A percentile compares a stretch with the other conserved stretches of the same genome.
Evolutionary conservation across 2,113 vertebrate genomes (phyloP).

Genomic region (Crotalus helleri): DNA sequence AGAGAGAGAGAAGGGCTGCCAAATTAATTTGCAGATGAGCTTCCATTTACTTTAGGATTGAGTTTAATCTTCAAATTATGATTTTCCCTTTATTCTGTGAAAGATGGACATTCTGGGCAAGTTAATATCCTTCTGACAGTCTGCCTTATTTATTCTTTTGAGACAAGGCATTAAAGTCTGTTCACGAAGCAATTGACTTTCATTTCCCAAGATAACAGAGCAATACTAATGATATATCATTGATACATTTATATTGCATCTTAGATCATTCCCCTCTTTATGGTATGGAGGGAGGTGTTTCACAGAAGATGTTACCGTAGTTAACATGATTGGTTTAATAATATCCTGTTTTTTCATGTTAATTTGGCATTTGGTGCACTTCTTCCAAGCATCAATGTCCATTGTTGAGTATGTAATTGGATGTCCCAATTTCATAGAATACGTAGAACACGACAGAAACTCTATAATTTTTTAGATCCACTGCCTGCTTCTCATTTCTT

Average conservation of each 20-base stretch:
- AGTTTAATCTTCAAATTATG: constrained; percentile 31
- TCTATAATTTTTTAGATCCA: neutral
- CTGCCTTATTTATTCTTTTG: constrained; percentile 15
- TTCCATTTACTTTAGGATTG: constrained; percentile 23
- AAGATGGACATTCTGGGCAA: neutral
- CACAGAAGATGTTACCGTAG: neutral
- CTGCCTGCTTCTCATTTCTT: neutral
- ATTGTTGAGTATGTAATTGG: neutral
- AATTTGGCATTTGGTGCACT: neutral
- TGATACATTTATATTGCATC: constrained; percentile 5
- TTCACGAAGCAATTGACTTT: constrained; percentile 14
- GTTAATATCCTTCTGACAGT: constrained; percentile 1
- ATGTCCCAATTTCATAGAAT: neutral
- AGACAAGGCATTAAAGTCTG: neutral
- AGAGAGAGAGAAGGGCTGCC: neutral
- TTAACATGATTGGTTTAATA: constrained; percentile 10
- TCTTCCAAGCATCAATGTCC: neutral
- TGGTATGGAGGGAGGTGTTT: neutral
- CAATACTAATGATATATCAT: neutral
- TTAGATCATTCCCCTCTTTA: neutral
- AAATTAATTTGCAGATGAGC: constrained; percentile 26
- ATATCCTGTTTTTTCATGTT: neutral
- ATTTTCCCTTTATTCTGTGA: neutral
- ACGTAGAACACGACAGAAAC: neutral
- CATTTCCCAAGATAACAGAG: constrained; percentile 18